Evolutionary conservation across 64 coral and sea anemone species (phyloP).

Genomic region (Actinia tenebrosa): DNA sequence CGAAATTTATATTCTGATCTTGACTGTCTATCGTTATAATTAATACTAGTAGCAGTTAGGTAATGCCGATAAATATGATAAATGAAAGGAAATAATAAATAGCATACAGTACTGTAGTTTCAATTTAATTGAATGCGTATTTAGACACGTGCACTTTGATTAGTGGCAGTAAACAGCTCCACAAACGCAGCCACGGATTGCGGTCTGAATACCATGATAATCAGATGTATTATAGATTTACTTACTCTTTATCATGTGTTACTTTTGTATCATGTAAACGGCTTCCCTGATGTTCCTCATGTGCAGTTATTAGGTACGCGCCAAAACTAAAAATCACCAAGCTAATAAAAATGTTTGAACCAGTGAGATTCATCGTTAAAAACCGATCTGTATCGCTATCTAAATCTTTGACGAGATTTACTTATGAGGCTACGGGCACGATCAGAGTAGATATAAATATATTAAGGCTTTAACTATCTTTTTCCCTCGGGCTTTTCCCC

Average conservation of each 20-base stretch:
- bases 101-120: no score
- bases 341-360: background rate
- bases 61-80: no score
- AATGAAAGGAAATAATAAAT: no score
- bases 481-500: background rate
- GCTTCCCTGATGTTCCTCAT: constrained; percentile 9
- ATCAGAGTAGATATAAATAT: background rate
- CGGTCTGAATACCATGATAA: background rate
- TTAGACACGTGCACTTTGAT: background rate
- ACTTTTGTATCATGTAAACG: constrained; percentile 54
- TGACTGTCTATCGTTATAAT: no score
- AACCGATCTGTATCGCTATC: background rate
- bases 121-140: background rate
- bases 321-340: background rate
- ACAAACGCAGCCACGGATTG: background rate
- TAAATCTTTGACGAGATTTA: background rate
- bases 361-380: background rate
- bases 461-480: background rate
- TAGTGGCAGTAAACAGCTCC: background rate
- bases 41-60: no score
- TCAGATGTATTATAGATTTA: background rate
- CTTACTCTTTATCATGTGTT: constrained; percentile 72
- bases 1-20: no score
- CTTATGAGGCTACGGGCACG: background rate
- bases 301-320: background rate